phyloP scores from a whole-genome alignment of 1,140 invertebrate genomes.

The Aricia agestis region DNA sequence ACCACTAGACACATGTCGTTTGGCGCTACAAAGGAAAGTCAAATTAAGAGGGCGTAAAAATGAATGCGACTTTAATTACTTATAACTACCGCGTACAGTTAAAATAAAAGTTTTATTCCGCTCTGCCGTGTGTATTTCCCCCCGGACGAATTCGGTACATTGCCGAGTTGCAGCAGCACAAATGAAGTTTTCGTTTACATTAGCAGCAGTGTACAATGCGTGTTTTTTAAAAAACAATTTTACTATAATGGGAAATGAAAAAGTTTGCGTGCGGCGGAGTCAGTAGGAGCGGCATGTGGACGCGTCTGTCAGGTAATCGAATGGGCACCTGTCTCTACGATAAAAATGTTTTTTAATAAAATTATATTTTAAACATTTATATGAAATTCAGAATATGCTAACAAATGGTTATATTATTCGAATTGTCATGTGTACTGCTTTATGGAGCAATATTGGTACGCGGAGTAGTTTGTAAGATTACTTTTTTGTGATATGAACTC shows the following conservation, averaged over 20 bases:
- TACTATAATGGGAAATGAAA: constrained; percentile 19
- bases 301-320: constrained; percentile 61
- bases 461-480: too few species aligned
- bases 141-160: constrained; percentile 14
- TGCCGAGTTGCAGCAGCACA: neutral
- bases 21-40: constrained; percentile 34
- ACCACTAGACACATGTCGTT: constrained; percentile 44
- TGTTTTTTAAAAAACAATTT: constrained; percentile 10
- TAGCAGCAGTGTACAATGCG: constrained; percentile 19
- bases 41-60: constrained; percentile 47
- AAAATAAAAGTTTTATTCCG: constrained; percentile 20
- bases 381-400: too few species aligned
- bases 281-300: constrained; percentile 50
- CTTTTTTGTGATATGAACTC: too few species aligned
- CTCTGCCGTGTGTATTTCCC: neutral
- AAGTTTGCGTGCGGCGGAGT: constrained; percentile 43
- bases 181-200: neutral
- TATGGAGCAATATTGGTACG: too few species aligned
- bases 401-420: too few species aligned
- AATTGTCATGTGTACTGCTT: too few species aligned
- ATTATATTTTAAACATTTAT: too few species aligned
- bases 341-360: too few species aligned
- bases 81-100: constrained; percentile 38
- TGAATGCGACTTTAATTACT: constrained; percentile 54
- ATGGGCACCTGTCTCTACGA: constrained; percentile 9